Conservation (phyloP, 2,113 vertebrate species). For the Pycnonotus jocosus region DNA sequence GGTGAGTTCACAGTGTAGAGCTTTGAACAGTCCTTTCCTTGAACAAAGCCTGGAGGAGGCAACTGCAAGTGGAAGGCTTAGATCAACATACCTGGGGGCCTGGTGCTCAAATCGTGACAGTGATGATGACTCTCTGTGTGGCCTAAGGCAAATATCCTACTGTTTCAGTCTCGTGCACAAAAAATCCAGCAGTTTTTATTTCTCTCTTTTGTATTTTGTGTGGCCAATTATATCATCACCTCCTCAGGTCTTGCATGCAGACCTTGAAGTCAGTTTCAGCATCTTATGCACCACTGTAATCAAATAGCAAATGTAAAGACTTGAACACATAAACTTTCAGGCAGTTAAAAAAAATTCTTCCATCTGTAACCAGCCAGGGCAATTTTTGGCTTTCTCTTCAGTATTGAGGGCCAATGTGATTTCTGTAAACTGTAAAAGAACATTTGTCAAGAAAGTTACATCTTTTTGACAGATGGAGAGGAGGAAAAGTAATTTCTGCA, state of each 20-base stretch:
- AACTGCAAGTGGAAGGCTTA: not conserved
- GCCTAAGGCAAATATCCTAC: not conserved
- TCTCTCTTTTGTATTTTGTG: not conserved
- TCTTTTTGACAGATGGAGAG: not conserved
- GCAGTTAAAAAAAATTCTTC: not conserved
- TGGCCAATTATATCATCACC: not conserved
- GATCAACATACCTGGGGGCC: not conserved
- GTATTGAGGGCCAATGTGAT: not conserved
- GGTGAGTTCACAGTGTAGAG: not conserved
- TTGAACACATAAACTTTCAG: not conserved
- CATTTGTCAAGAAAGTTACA: not conserved
- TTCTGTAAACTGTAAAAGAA: not conserved
- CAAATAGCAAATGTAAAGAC: not conserved
- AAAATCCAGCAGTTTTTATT: not conserved
- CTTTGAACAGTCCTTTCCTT: not conserved
- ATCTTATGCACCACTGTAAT: rapidly evolving
- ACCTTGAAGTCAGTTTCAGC: not conserved
- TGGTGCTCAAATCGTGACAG: not conserved
- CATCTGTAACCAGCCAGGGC: not conserved
- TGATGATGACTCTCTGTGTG: not conserved
- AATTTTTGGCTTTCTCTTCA: not conserved
- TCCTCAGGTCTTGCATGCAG: not conserved
- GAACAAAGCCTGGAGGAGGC: not conserved
- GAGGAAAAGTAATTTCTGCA: not conserved
- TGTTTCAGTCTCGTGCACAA: not conserved